Evolutionary conservation across 92 coral and sea anemone species (phyloP).

Genomic region (Hydrozoanthus gracilis): DNA sequence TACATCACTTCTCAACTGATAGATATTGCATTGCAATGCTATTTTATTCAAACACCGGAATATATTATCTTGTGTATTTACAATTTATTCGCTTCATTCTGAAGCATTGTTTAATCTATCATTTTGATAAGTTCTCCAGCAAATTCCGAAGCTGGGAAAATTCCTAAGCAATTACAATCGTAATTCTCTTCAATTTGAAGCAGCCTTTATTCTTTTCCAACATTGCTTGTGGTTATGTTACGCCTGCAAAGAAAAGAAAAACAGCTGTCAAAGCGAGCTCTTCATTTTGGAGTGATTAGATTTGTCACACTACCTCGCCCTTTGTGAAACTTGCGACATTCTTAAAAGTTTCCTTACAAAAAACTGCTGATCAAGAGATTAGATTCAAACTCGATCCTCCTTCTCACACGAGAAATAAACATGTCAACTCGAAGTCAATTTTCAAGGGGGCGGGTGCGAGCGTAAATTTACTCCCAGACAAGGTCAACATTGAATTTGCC

Average conservation of each 20-base stretch:
- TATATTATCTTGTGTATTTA: not conserved
- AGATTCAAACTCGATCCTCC: too few relatives aligned
- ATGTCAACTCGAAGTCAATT: not conserved
- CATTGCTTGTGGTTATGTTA: not conserved
- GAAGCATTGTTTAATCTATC: conserved; percentile 35
- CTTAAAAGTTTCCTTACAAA: too few relatives aligned
- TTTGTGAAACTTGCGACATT: not conserved
- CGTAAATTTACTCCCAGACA: not conserved
- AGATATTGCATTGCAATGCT: not conserved
- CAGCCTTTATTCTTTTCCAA: not conserved
- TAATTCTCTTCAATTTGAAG: conserved; percentile 44
- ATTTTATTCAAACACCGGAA: not conserved
- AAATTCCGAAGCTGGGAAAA: not conserved
- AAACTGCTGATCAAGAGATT: too few relatives aligned
- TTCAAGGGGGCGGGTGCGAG: conserved; percentile 4
- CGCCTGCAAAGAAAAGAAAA: not conserved
- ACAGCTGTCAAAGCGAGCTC: not conserved
- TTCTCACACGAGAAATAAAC: too few relatives aligned
- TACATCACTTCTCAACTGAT: too few relatives aligned
- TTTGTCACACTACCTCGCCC: not conserved
- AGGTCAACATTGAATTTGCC: conserved; percentile 22
- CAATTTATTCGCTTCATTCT: conserved; percentile 29
- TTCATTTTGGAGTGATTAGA: not conserved
- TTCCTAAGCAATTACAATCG: not conserved
- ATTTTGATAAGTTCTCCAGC: not conserved